phyloP scores from a whole-genome alignment of 2,113 vertebrate species.

The Neotoma lepida region DNA sequence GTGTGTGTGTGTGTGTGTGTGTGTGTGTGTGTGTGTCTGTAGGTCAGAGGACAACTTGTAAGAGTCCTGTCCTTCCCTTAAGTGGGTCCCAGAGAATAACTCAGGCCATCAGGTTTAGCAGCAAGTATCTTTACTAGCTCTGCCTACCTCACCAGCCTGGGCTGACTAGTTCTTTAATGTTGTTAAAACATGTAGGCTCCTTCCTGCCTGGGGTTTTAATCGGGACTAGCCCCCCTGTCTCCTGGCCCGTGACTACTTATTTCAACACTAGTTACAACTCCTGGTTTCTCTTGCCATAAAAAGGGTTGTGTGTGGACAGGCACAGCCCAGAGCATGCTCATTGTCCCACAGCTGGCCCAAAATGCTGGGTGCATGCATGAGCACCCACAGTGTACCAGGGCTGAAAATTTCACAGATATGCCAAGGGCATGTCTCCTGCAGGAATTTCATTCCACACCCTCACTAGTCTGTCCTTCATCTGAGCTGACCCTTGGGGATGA shows the following conservation, averaged over 20 bases:
- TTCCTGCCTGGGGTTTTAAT: not conserved
- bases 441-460: not conserved
- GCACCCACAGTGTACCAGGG: not conserved
- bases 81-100: not conserved
- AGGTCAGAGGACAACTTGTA: not conserved
- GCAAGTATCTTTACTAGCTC: not conserved
- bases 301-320: not conserved
- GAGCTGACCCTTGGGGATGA: not conserved
- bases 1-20: not conserved
- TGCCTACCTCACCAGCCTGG: no score
- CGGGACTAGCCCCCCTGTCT: not conserved
- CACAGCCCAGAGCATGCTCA: not conserved
- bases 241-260: accelerated
- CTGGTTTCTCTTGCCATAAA: not conserved
- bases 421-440: not conserved
- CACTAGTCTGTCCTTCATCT: accelerated
- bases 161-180: not conserved
- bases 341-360: not conserved
- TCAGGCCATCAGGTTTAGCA: not conserved
- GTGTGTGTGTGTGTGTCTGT: not conserved
- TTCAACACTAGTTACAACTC: not conserved
- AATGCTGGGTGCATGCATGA: accelerated
- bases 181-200: not conserved
- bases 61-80: no score
- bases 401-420: no score